Evolutionary conservation across 2,888 invertebrate genomes (phyloP).

Genomic region (Nipponacmea schrenckii): DNA sequence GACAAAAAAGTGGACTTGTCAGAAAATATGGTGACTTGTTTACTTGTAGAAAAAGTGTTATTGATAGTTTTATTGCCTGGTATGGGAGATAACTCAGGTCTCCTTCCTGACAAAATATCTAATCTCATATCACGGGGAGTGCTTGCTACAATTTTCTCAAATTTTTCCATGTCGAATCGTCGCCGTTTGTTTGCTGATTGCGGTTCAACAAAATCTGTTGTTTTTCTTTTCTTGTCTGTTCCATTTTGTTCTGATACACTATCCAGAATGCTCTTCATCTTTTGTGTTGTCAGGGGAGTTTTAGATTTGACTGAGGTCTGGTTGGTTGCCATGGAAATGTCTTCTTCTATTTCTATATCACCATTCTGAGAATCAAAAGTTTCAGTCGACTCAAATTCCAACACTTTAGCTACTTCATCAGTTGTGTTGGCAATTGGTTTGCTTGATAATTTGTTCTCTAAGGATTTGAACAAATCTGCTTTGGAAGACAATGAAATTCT

Average conservation of each 20-base stretch:
- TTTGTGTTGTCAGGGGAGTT: background rate
- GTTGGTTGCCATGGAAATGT: no score
- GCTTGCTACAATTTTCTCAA: background rate
- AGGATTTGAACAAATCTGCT: no score
- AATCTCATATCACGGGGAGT: background rate
- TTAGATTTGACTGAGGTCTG: background rate
- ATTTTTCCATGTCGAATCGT: background rate
- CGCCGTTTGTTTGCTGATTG: background rate
- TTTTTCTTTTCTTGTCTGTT: background rate
- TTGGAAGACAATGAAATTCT: no score
- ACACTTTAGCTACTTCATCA: no score
- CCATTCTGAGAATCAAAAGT: no score
- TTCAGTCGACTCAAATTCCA: no score
- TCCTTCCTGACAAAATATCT: background rate
- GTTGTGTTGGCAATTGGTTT: no score
- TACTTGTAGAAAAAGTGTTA: background rate
- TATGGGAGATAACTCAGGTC: conserved; percentile 5
- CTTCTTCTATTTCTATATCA: no score
- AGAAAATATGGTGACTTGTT: background rate
- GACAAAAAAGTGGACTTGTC: background rate
- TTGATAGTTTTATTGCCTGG: background rate
- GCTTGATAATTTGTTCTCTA: no score
- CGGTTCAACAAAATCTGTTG: background rate
- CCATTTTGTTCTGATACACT: background rate
- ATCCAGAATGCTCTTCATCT: background rate